Conservation (phyloP, 2,113 vertebrate species). For the Capreolus pygargus region DNA sequence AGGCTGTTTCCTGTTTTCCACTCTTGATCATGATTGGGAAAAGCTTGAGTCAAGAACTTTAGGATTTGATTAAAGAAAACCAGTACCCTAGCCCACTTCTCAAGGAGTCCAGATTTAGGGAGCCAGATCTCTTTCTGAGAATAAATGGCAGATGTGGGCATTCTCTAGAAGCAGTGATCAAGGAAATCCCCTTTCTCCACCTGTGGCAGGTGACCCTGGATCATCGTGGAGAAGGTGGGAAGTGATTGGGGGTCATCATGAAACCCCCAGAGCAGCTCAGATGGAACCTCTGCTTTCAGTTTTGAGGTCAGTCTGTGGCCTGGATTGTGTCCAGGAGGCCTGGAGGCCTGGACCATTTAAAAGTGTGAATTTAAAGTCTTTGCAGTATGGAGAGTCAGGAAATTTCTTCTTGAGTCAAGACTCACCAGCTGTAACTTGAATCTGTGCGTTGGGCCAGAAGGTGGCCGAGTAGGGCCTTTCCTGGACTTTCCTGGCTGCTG, state of each 20-base stretch:
- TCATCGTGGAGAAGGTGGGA: background rate
- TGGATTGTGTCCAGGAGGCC: background rate
- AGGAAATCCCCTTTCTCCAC: too few relatives aligned
- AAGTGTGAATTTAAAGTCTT: background rate
- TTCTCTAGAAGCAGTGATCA: background rate
- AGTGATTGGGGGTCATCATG: fast-evolving
- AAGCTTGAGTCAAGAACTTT: background rate
- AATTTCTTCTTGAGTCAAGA: background rate
- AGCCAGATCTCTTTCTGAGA: background rate
- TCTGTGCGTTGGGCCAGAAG: background rate
- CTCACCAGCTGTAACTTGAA: background rate
- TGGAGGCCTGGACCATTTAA: background rate
- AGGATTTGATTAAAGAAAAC: background rate
- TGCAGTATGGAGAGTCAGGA: background rate
- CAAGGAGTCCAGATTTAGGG: background rate
- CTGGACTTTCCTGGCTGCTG: background rate
- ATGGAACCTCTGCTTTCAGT: fast-evolving
- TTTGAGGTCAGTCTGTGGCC: fast-evolving
- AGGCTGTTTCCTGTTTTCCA: background rate
- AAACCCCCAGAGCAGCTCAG: background rate
- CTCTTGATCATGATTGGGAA: background rate
- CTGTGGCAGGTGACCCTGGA: background rate
- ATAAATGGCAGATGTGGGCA: background rate
- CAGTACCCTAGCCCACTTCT: too few relatives aligned
- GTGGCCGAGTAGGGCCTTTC: background rate